These are phyloP conservation scores for Sinopyrophorus schimmeli DNA, from an alignment of 2,888 invertebrate species.

Conservation along the genomic window DNA sequence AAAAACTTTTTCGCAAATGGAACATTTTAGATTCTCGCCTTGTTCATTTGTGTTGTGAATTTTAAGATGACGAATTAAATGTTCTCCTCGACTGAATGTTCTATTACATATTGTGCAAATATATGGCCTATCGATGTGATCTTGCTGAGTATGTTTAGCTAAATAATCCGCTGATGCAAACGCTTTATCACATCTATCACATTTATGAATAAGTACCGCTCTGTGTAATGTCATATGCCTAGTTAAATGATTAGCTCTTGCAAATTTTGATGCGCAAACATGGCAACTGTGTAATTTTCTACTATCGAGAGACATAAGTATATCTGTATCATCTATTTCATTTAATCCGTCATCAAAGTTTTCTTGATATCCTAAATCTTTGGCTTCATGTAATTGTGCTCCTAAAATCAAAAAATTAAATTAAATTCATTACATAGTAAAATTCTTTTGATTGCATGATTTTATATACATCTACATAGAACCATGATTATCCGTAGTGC, in stretches of 20 bases:
- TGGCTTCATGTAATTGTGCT: conserved; percentile 9
- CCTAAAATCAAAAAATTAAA: neutral
- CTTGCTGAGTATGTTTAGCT: conserved; percentile 51
- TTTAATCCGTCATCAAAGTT: conserved; percentile 20
- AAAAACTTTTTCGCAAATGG: conserved; percentile 52
- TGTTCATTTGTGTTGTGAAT: conserved; percentile 47
- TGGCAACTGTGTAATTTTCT: conserved; percentile 50
- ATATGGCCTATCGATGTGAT: conserved; percentile 54
- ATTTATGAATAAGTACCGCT: conserved; percentile 51
- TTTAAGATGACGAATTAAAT: conserved; percentile 54
- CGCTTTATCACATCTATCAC: conserved; percentile 53
- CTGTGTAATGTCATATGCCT: conserved; percentile 55
- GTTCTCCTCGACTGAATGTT: conserved; percentile 53
- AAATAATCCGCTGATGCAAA: conserved; percentile 51
- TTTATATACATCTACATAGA: no score
- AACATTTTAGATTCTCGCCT: conserved; percentile 50
- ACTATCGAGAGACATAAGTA: conserved; percentile 34
- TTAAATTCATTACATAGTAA: no score
- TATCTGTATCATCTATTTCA: conserved; percentile 31
- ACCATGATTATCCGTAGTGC: no score
- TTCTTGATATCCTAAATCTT: conserved; percentile 16
- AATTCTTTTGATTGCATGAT: no score
- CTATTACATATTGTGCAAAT: conserved; percentile 53
- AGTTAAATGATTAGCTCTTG: conserved; percentile 52
- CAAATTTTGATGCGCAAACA: conserved; percentile 51